Evolutionary conservation across 2,113 vertebrate species (phyloP).

Genomic region (Heteronetta atricapilla): DNA sequence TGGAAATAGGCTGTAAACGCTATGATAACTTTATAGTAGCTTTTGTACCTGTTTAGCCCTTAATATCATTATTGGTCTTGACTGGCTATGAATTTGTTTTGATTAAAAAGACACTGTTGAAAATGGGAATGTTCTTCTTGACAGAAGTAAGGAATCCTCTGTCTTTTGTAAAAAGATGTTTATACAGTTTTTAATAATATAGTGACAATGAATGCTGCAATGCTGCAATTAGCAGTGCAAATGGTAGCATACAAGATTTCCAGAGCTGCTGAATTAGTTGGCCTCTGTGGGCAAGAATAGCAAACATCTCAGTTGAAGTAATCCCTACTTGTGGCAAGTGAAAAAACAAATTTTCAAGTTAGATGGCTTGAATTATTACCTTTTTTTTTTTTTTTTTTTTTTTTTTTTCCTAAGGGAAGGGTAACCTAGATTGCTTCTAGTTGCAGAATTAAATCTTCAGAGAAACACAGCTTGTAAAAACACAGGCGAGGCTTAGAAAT

Average conservation of each 20-base stretch:
- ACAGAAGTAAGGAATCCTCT: not conserved
- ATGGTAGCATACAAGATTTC: not conserved
- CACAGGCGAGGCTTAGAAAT: not conserved
- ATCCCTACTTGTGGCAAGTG: not conserved
- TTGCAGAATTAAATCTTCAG: not conserved
- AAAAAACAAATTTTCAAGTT: not conserved
- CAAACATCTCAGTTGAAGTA: not conserved
- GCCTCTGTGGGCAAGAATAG: not conserved
- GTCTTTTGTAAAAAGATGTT: not conserved
- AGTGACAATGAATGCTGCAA: not conserved
- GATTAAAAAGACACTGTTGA: not conserved
- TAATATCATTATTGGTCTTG: not conserved
- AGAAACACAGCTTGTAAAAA: not conserved
- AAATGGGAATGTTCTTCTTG: not conserved
- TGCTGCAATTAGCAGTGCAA: not conserved
- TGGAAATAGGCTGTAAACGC: not conserved
- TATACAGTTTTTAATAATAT: not conserved
- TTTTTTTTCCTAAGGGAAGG: not conserved
- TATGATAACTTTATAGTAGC: not conserved
- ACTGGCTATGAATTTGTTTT: not conserved
- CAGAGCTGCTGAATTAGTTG: not conserved
- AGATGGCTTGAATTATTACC: not conserved
- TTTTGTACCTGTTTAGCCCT: not conserved
- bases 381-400: not conserved
- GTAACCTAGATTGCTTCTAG: not conserved